Evolutionary conservation across 2,113 vertebrate genomes (phyloP).

Genomic region (Anthoscopus minutus): DNA sequence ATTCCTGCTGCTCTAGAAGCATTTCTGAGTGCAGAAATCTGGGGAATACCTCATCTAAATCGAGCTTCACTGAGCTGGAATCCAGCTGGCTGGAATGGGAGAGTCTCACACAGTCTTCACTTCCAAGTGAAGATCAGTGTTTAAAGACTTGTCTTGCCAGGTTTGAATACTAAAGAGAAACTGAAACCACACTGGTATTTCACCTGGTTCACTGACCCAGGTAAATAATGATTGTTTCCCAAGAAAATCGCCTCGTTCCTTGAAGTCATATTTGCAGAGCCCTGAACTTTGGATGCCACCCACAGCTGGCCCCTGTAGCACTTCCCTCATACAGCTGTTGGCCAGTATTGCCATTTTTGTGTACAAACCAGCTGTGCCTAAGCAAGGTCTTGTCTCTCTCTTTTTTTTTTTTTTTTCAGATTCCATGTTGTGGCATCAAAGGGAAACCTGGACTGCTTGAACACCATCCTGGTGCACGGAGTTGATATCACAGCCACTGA

Average conservation of each 20-base stretch:
- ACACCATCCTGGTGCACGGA: constrained; percentile 84
- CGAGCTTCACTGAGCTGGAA: too few species aligned
- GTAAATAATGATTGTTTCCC: background rate
- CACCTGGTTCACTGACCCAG: background rate
- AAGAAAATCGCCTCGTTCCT: background rate
- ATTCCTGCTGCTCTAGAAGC: background rate
- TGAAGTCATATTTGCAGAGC: background rate
- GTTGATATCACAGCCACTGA: constrained; percentile 86
- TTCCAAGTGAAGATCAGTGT: background rate
- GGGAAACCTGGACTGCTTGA: constrained; percentile 91
- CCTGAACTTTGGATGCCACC: background rate
- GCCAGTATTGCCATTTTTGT: background rate
- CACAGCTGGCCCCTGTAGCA: background rate
- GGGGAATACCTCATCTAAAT: accelerated
- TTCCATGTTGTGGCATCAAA: constrained; percentile 92
- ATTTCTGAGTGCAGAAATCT: too few species aligned
- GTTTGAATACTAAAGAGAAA: background rate
- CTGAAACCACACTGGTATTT: background rate
- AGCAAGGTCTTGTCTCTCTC: background rate
- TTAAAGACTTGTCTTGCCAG: background rate
- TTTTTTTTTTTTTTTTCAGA: constrained; percentile 63
- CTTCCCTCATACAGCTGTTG: background rate
- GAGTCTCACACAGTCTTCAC: background rate
- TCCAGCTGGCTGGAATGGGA: background rate
- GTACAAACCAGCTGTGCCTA: background rate